Evolutionary conservation across 2,888 invertebrate genomes (phyloP), one percentile per base, ranked within the genome.

Genomic region (Rotaria sp.): DNA sequence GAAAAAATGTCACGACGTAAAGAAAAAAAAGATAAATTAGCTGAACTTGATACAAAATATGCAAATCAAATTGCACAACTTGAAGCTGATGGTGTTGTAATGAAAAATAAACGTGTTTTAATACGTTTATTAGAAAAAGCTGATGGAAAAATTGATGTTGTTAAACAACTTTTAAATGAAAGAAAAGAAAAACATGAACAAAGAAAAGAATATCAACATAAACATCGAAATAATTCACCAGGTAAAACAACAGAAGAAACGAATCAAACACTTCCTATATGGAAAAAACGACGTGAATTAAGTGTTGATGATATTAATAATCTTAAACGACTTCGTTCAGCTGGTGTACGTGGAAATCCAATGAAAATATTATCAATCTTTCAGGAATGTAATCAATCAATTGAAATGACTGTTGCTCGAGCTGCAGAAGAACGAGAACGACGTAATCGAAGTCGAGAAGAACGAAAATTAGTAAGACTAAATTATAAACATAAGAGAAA

Each of bases 331-430:
- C 24, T 80, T 45, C 80, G 45, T 26, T 26, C 41, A 45, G 80
- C 41, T 45, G 80, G 80, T 80, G 11, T 80, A 45, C 80, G n/a
- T 80, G 80, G 80, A 26, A 41, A 80, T 80, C 80, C 80, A 45
- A 26, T 2, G 13, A 80, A 45, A 45, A 10, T 80, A 26, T 80
- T 80, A 80, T 7, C 41, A 26, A 80, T 41, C 1, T 80, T 24
- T 18, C 80, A 41, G 26, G 80, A 80, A 80, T 80, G 80, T 45
- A 41, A 41, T 80, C n/a, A 41, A n/a, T 80, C 80, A 8, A 45
- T 80, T 13, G 80, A 80, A 80, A 0, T 80, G 10, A 41, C 41
- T 13, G 1, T 8, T 4, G 80, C 26, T n/a, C 41, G 45, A 80
- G n/a, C 7, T 13, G 2, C 10, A 2, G 26, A 80, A 45, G 41